Evolutionary conservation across 2,888 invertebrate genomes (phyloP), one percentile per base, ranked within the genome.

Genomic region (Leptopilina drosophilae): DNA sequence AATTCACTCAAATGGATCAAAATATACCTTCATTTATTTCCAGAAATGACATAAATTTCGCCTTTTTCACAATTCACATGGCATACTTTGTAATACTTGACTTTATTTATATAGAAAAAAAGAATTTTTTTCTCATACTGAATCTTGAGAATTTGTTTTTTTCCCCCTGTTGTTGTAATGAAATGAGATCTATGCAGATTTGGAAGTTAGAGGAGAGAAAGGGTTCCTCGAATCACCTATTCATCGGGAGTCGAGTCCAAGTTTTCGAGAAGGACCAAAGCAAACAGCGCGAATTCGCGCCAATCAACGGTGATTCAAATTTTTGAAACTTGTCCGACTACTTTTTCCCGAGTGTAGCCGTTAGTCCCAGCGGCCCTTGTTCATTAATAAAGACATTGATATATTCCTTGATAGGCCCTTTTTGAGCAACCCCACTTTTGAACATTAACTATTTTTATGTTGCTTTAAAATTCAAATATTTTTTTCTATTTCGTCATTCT

Each of bases 361-460:
- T 64, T 12, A 40, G 73, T 42, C 56, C 20, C 15, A 15, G 76
- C 20, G 40, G 69, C 20, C 46, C 79, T 78, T 84, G 84, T 85
- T 88, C 88, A 87, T 90, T 90, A 88, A 90, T 88, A 87, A 87
- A 88, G 87, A 86, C 87, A 87, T 89, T 87, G 85, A 85, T 86
- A 85, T 82, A 80, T 79, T 66, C 78, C 77, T 65, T 81, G 81
- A 81, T 81, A 82, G 14, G 66, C 80, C 75, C 79, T 79, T 69
- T 69, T 56, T 49, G n/a, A 26, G 20, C 8, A 69, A 14, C 20
- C 53, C 49, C 26, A 69, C 69, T 20, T 8, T 53, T 20, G 12
- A 49, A 11, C 12, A 20, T 49, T 46, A 49, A 14, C 20, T 20
- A 49, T 26, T 69, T 53, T 69, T 69, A 53, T 26, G 20, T 11